Base-by-base conservation (phyloP, 1,140 invertebrate genomes). In the Meloidogyne floridensis region DNA sequence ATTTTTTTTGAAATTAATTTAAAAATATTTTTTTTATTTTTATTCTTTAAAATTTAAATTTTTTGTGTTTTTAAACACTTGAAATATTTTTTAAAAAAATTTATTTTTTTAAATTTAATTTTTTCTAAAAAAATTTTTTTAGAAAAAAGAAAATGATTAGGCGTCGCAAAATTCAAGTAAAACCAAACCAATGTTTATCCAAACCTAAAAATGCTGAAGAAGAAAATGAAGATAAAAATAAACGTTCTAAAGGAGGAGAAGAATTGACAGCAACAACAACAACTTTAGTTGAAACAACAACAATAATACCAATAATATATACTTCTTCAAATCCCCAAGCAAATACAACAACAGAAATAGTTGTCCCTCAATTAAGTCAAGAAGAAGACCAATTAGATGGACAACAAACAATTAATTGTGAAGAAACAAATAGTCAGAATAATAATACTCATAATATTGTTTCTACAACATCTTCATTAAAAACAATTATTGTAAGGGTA, bases 81-180 rank as follows among this genome's bases (percentile, higher is more conserved):
- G n/a, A n/a, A 65, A n/a, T 65, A 65, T n/a, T 65, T 54, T 10
- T 54, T 13, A 47, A 47, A 47, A n/a, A 65, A 65, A n/a, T 65
- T 65, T n/a, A n/a, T n/a, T 65, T n/a, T n/a, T 65, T 56, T 13
- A 56, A 13, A 13, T 13, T 13, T 65, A n/a, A 65, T n/a, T n/a
- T n/a, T n/a, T n/a, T n/a, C n/a, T n/a, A n/a, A 65, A 65, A n/a
- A 65, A 11, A 71, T 6, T 71, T 6, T 32, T 32, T 32, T 32
- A 32, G 32, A 32, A 32, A 32, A 9, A 82, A 8, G 13, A 32
- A 71, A 42, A 82, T 82, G 81, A 83, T 73, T 18, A 70, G 81
- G 59, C 81, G 81, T 11, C 54, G 70, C 0, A 82, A 82, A 71
- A 70, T 82, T 75, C 81, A 83, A 82, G 69, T 76, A 54, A 74